Base-by-base conservation (phyloP, 1,140 invertebrate genomes). In the Pseudomyrmex pallidus region DNA sequence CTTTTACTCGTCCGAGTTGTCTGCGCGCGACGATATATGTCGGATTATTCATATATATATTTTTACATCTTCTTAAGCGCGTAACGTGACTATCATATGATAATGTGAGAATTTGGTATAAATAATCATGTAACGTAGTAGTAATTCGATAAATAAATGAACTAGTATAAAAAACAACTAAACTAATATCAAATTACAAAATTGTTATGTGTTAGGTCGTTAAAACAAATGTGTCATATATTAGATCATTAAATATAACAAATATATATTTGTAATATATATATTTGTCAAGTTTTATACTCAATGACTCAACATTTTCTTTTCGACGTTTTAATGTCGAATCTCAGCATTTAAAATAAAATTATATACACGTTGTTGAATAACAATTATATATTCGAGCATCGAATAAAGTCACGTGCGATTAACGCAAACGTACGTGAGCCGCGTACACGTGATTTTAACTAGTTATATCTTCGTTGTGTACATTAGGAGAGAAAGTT, bases 11-110 rank as follows among this genome's bases (percentile, higher is more conserved):
- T 35, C 20, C 15, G 46, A 20, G 0, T 17, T 70, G 20, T 59
- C 57, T 56, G 25, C 3, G 22, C 1, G 10, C 25, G 20, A 12
- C 22, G 2, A 9, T n/a, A 22, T 22, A n/a, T 10, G 12, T 76
- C 13, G 10, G 46, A 78, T 78, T 70, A 78, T 78, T 70, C 70
- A 78, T 57, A 70, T 68, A 68, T 2, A 70, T 68, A 68, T 2
- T 35, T 7, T 35, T 8, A 44, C 22, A 7, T 48, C 10, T 5
- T 3, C 2, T 59, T 25, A 5, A 9, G 56, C 20, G 13, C 17
- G 15, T 10, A 1, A 15, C 15, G 35, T 7, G 35, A 35, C 59
- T 78, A 59, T 78, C 20, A 63, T 35, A 35, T 35, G 5, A 0
- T 35, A 35, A 35, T 35, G 4, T 35, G 35, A 35, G 35, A 35